Evolutionary conservation across 2,797 vertebrate species (phyloP).

Genomic region (Anabacerthia variegaticeps): DNA sequence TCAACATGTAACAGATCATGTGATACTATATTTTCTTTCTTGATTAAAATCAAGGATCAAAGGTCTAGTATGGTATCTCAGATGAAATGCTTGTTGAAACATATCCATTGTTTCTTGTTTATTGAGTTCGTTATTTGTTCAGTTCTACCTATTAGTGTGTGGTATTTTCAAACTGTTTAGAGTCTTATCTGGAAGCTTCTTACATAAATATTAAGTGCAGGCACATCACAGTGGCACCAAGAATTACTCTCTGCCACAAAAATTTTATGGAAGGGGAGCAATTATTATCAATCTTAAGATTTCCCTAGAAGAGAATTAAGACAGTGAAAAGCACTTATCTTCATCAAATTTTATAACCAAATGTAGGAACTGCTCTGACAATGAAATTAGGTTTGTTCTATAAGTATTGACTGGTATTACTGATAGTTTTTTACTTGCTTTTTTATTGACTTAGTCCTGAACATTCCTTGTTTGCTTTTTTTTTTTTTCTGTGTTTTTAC

Average conservation of each 20-base stretch:
- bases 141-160: background rate
- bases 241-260: background rate
- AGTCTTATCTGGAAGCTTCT: background rate
- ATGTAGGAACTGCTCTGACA: background rate
- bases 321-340: background rate
- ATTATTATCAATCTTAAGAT: background rate
- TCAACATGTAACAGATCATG: background rate
- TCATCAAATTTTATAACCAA: background rate
- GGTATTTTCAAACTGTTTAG: background rate
- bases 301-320: background rate
- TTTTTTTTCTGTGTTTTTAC: background rate
- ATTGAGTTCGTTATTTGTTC: background rate
- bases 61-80: background rate
- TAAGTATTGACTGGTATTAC: background rate
- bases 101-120: background rate
- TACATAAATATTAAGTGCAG: background rate
- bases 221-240: background rate
- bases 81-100: background rate
- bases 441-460: background rate
- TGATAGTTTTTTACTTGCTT: background rate
- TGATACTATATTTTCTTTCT: background rate
- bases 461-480: background rate
- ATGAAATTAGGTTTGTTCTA: background rate
- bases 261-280: background rate
- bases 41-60: background rate